Percentiles rank a stretch among this genome's conserved stretches.
These are phyloP conservation scores for Spilogale gracilis DNA, from an alignment of 2,113 vertebrate species.

Conservation along the genomic window DNA sequence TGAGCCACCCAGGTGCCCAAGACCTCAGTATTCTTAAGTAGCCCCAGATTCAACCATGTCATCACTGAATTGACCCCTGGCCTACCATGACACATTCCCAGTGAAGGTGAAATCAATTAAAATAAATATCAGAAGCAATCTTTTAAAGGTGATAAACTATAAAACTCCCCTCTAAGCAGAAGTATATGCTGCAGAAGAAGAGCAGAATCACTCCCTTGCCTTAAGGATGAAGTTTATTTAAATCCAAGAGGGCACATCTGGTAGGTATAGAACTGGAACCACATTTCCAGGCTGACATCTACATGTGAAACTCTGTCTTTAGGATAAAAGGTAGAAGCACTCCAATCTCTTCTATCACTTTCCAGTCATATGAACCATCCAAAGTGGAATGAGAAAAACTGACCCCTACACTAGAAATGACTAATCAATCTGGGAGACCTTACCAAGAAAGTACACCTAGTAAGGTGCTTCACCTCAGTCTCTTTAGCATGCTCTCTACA, in stretches of 20 bases:
- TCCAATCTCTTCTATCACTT: background rate
- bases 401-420: background rate
- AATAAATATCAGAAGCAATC: background rate
- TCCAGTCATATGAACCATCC: background rate
- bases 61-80: background rate
- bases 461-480: background rate
- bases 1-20: background rate
- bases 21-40: background rate
- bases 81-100: background rate
- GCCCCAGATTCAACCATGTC: background rate
- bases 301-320: background rate
- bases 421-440: background rate
- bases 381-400: background rate
- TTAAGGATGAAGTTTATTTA: background rate
- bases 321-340: background rate
- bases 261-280: background rate
- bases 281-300: background rate
- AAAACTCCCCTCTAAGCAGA: background rate
- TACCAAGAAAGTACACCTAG: background rate
- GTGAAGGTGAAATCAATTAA: background rate
- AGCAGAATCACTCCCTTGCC: background rate
- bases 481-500: background rate
- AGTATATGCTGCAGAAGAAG: background rate
- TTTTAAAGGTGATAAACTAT: constrained; percentile 1
- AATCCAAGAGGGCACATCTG: background rate